phyloP scores from a whole-genome alignment of 64 coral and sea anemone species.

The Montipora efflorescens region DNA sequence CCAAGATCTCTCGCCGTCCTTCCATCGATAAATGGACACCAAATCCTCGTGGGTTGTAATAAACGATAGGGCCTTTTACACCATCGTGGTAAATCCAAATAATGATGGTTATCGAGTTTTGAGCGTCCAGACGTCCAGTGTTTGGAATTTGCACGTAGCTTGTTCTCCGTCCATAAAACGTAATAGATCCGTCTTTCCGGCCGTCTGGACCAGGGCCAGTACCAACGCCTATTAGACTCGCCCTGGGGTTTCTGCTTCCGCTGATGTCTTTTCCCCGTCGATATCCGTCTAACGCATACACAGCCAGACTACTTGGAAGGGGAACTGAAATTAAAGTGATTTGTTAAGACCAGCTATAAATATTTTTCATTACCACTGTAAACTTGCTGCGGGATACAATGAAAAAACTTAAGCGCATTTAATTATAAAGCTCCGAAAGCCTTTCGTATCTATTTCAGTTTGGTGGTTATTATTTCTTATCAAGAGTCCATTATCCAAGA shows the following conservation, averaged over 20 bases:
- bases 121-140: slow-evolving; percentile 36
- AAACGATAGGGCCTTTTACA: slow-evolving; percentile 41
- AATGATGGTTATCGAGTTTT: slow-evolving; percentile 64
- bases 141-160: slow-evolving; percentile 66
- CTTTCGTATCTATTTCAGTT: too few relatives aligned
- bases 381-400: too few relatives aligned
- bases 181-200: slow-evolving; percentile 53
- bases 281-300: slow-evolving; percentile 56
- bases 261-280: slow-evolving; percentile 61
- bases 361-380: too few relatives aligned
- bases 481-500: too few relatives aligned
- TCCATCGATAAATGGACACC: slow-evolving; percentile 60
- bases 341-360: not conserved
- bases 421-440: too few relatives aligned
- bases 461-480: too few relatives aligned
- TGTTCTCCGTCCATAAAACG: slow-evolving; percentile 41
- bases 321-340: slow-evolving; percentile 20
- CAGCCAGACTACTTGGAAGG: slow-evolving; percentile 22
- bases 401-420: too few relatives aligned
- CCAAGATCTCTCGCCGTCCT: slow-evolving; percentile 41
- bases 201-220: slow-evolving; percentile 63
- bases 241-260: slow-evolving; percentile 47
- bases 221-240: slow-evolving; percentile 15
- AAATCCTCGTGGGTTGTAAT: slow-evolving; percentile 36
- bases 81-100: slow-evolving; percentile 67